Evolutionary conservation across 2,797 vertebrate species (phyloP), one percentile per base, ranked within the genome.

Genomic region (Mallotus villosus): DNA sequence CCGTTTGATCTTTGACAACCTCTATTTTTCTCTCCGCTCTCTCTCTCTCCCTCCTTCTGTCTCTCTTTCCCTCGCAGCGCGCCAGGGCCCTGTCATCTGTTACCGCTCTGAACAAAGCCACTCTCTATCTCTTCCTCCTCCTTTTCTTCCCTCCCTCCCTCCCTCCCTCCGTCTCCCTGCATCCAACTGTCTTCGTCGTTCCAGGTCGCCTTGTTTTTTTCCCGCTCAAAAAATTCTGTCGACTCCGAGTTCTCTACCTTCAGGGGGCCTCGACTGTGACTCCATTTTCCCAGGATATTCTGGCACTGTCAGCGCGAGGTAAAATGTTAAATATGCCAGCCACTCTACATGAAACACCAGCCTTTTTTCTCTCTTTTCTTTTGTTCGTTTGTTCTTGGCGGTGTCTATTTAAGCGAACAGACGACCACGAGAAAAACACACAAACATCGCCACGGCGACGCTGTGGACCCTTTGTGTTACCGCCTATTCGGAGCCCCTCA

Each of bases 1-100:
- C 81, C 49, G 73, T 85, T 83, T 88, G 85, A 78, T 81, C 70
- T 81, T 66, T 72, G 87, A 86, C 85, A 91, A 76, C 77, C 81
- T 73, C 84, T 82, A 75, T 76, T 78, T 82, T 72, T 72, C 81
- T 79, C 60, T 70, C 46, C 57, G 51, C 25, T 67, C 62, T 69
- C 64, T 74, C 64, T 74, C 74, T 51, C 46, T 29, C 63, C 63
- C 61, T 24, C 60, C 63, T 22, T 21, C 49, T 59, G 29, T 67
- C 46, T n/a, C 53, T 14, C 51, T 12, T 16, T 25, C 11, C 53
- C 53, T 53, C 17, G 51, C 34, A 41, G 14, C 22, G 68, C n/a
- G n/a, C n/a, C 55, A 65, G 27, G 68, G 49, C 63, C 11, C 72
- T 78, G 77, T 80, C 81, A 78, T 41, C 21, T 68, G 61, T 73